A percentile compares a stretch with the other conserved stretches of the same genome.
These are phyloP conservation scores for Plebejus anna DNA, from an alignment of 2,888 invertebrate genomes.

Conservation along the genomic window DNA sequence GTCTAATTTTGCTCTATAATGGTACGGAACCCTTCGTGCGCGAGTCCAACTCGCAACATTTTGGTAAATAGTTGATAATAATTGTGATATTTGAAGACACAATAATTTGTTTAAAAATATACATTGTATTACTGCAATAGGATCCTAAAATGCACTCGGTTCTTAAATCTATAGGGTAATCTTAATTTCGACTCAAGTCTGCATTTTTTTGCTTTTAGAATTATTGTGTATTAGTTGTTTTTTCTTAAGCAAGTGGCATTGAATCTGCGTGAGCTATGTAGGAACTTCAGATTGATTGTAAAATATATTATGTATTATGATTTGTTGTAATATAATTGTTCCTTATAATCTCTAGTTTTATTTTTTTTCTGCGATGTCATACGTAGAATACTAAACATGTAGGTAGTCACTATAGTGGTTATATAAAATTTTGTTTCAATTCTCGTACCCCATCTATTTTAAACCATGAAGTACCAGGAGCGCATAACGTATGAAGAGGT, in stretches of 20 bases:
- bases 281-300: constrained; percentile 54
- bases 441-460: too few relatives aligned
- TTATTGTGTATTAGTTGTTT: not conserved
- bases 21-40: too few relatives aligned
- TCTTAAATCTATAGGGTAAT: not conserved
- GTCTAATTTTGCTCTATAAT: too few relatives aligned
- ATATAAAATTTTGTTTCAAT: not conserved
- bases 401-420: not conserved
- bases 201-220: constrained; percentile 26
- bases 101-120: not conserved
- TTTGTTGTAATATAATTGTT: constrained; percentile 70
- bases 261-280: constrained; percentile 44
- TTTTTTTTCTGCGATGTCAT: constrained; percentile 38
- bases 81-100: not conserved
- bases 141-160: not conserved
- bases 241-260: constrained; percentile 35
- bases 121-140: not conserved
- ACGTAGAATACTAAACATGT: not conserved
- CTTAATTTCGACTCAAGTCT: not conserved
- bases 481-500: too few relatives aligned
- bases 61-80: not conserved
- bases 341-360: constrained; percentile 50
- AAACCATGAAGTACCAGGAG: too few relatives aligned
- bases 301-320: constrained; percentile 52
- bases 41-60: not conserved